These are phyloP conservation scores for Dexiosoma caninum DNA, from an alignment of 2,888 invertebrate genomes.

Conservation along the genomic window DNA sequence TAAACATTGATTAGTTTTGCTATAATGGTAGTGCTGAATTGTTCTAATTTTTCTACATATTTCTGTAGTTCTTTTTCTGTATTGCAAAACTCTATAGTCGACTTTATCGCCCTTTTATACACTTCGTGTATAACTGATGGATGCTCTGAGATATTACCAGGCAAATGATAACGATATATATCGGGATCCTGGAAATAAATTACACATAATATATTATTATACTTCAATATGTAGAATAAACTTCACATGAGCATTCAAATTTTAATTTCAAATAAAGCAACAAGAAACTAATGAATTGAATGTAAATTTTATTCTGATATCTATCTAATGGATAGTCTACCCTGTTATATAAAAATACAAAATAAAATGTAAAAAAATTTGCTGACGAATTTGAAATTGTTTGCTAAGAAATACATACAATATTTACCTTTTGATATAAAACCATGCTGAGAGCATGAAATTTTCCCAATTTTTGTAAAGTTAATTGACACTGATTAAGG, in stretches of 20 bases:
- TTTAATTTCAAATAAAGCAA: no score
- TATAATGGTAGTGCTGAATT: constrained; percentile 67
- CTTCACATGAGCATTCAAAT: no score
- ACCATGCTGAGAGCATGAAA: constrained; percentile 80
- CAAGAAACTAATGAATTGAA: no score
- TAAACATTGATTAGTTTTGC: constrained; percentile 69
- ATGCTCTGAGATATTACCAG: constrained; percentile 68
- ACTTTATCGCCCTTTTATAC: constrained; percentile 66
- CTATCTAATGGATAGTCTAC: no score
- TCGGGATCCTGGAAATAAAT: constrained; percentile 66
- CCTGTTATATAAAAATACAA: no score
- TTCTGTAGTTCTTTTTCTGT: constrained; percentile 64
- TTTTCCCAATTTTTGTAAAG: constrained; percentile 79
- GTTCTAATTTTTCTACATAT: constrained; percentile 67
- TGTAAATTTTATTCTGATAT: no score
- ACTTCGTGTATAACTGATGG: constrained; percentile 69
- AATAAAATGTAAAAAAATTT: no score
- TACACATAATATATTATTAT: no score
- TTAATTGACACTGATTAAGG: constrained; percentile 77
- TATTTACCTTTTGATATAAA: constrained; percentile 78
- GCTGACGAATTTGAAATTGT: no score
- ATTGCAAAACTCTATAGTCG: constrained; percentile 68
- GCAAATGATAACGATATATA: constrained; percentile 68
- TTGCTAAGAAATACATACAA: no score
- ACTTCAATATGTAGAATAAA: no score